A percentile compares a stretch with the other conserved stretches of the same genome.
Conservation (phyloP, 2,113 vertebrate species). For the Thunnus maccoyii region DNA sequence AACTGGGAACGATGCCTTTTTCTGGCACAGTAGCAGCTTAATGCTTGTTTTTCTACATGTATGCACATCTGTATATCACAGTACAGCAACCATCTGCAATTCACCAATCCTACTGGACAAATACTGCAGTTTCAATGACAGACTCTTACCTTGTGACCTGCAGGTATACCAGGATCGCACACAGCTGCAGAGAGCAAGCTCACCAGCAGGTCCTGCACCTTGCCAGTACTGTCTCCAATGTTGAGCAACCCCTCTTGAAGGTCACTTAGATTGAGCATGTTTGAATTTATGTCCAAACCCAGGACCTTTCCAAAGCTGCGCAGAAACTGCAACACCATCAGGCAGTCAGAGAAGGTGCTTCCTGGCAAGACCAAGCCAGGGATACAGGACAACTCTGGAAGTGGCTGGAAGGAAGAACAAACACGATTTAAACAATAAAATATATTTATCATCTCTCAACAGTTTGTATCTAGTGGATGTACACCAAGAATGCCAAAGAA, state of each 20-base stretch:
- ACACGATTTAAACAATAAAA: not conserved
- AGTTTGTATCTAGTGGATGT: not conserved
- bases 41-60: not conserved
- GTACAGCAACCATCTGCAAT: not conserved
- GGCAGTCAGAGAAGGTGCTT: conserved; percentile 91
- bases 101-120: not conserved
- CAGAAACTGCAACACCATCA: conserved; percentile 96
- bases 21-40: not conserved
- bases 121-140: not conserved
- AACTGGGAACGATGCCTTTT: not conserved
- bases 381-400: conserved; percentile 91
- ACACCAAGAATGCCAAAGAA: not conserved
- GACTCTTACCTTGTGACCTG: conserved; percentile 91
- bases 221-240: conserved; percentile 87
- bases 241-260: conserved; percentile 95
- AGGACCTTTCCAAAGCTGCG: conserved; percentile 95
- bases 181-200: conserved; percentile 92
- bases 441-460: not conserved
- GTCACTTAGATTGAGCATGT: conserved; percentile 87
- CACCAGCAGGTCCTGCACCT: conserved; percentile 93
- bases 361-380: conserved; percentile 92
- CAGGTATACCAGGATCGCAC: conserved; percentile 92
- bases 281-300: conserved; percentile 87
- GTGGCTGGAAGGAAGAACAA: conserved; percentile 80
- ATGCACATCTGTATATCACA: not conserved